Evolutionary conservation across 2,797 vertebrate species (phyloP).

Genomic region (Pipistrellus kuhlii): DNA sequence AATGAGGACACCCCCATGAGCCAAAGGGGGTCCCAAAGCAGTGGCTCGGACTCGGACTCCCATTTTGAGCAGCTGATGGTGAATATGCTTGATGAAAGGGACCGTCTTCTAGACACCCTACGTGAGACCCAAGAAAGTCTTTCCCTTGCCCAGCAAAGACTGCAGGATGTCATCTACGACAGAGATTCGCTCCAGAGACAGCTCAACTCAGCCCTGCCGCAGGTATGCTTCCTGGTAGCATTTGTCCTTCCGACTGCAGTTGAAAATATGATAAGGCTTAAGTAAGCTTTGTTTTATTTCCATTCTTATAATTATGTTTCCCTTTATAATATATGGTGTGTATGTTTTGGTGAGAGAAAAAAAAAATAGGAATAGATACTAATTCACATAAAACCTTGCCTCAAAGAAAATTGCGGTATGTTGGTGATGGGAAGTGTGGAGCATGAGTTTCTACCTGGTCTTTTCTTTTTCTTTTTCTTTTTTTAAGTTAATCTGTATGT

Average conservation of each 20-base stretch:
- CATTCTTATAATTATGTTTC: not conserved
- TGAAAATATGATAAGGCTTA: not conserved
- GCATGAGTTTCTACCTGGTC: not conserved
- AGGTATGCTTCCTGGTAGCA: slow-evolving; percentile 88
- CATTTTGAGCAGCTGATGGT: slow-evolving; percentile 99
- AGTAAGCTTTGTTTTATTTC: not conserved
- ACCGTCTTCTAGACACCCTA: slow-evolving; percentile 97
- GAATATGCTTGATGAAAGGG: slow-evolving; percentile 99
- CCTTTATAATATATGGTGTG: not conserved
- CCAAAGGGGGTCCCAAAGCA: slow-evolving; percentile 98
- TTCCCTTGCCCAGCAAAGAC: slow-evolving; percentile 95
- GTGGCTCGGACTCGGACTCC: slow-evolving; percentile 97
- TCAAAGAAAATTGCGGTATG: not conserved
- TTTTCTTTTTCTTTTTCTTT: not conserved
- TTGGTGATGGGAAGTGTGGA: not conserved
- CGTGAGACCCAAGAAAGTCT: slow-evolving; percentile 98
- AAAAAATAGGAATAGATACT: not conserved
- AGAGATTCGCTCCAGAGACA: slow-evolving; percentile 98
- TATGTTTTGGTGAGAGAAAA: not conserved
- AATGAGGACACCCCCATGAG: slow-evolving; percentile 99
- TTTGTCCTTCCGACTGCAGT: not conserved
- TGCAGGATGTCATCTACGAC: slow-evolving; percentile 98
- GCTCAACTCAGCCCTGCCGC: slow-evolving; percentile 97
- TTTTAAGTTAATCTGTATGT: not conserved
- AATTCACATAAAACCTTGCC: not conserved